Conservation (phyloP, 2,888 invertebrate species). For the Latrodectus hesperus region DNA sequence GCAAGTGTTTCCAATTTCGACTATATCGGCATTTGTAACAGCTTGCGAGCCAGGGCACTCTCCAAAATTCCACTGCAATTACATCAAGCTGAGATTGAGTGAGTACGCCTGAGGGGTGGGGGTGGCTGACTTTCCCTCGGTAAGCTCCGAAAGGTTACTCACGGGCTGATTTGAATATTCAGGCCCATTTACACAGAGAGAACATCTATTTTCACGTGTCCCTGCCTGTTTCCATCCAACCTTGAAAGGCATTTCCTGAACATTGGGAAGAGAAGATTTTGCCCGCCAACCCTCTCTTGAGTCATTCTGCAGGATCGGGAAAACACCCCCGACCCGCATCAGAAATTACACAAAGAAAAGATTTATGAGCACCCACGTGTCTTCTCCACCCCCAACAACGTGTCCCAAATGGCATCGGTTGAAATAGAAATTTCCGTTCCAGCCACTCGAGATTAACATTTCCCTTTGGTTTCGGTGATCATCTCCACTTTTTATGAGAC, state of each 20-base stretch:
- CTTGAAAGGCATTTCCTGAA: conserved; percentile 48
- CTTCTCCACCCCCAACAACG: neutral
- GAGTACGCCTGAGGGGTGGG: conserved; percentile 34
- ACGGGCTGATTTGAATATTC: conserved; percentile 47
- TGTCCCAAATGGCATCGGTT: conserved; percentile 6
- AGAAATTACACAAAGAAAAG: conserved; percentile 51
- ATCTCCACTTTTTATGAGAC: too few species aligned
- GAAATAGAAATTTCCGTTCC: conserved; percentile 63
- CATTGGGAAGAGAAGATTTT: too few species aligned
- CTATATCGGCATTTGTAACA: too few species aligned
- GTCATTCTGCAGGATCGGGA: conserved; percentile 18
- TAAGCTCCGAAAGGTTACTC: conserved; percentile 24
- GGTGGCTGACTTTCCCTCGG: conserved; percentile 16
- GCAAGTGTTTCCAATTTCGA: too few species aligned
- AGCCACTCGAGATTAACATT: neutral
- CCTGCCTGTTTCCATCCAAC: conserved; percentile 53
- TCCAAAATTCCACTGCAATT: conserved; percentile 40
- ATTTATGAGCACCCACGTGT: conserved; percentile 49
- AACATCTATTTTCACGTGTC: conserved; percentile 68
- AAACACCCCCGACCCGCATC: too few species aligned
- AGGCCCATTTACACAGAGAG: conserved; percentile 24
- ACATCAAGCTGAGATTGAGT: conserved; percentile 52
- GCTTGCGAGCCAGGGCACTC: neutral
- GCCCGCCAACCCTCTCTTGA: conserved; percentile 18
- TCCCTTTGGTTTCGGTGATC: too few species aligned